Percentiles rank a stretch among this genome's conserved stretches.
These are phyloP conservation scores for Dromaius novaehollandiae DNA, from an alignment of 2,113 vertebrate genomes.

Conservation along the genomic window DNA sequence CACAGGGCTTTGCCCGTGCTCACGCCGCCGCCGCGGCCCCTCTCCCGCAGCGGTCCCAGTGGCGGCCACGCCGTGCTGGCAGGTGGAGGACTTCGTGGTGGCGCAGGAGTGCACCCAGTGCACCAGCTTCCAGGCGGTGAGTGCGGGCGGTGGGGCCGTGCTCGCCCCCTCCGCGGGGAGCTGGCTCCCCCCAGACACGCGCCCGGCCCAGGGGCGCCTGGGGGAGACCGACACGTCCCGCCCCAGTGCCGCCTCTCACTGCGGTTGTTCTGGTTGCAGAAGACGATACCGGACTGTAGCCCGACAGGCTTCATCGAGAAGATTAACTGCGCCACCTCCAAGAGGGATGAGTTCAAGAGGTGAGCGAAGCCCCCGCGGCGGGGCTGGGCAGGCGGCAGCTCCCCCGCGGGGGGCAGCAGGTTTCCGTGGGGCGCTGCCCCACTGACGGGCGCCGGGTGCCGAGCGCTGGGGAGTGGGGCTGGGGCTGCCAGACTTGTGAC, in stretches of 20 bases:
- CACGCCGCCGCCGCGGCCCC: neutral
- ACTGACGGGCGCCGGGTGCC: too few species aligned
- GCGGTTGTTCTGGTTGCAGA: conserved; percentile 59
- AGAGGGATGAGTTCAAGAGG: conserved; percentile 81
- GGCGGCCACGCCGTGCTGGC: conserved; percentile 76
- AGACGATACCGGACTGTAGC: conserved; percentile 65
- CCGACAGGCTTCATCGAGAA: conserved; percentile 81
- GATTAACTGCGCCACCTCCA: conserved; percentile 76
- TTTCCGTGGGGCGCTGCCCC: too few species aligned
- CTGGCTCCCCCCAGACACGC: neutral
- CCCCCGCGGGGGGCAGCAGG: too few species aligned
- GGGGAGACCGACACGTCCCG: neutral
- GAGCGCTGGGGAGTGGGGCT: too few species aligned
- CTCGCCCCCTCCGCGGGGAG: too few species aligned
- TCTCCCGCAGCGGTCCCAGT: conserved; percentile 28
- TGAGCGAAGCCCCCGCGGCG: neutral
- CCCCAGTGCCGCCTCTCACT: fast-evolving
- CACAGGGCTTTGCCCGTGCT: neutral
- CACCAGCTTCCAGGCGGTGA: conserved; percentile 78
- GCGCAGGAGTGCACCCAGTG: conserved; percentile 77
- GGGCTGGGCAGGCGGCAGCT: neutral
- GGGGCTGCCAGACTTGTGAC: fast-evolving
- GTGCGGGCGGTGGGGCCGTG: neutral
- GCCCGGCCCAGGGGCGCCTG: fast-evolving
- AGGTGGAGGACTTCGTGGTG: conserved; percentile 81